phyloP scores from a whole-genome alignment of 2,888 invertebrate species.

The Chalcis sispes region DNA sequence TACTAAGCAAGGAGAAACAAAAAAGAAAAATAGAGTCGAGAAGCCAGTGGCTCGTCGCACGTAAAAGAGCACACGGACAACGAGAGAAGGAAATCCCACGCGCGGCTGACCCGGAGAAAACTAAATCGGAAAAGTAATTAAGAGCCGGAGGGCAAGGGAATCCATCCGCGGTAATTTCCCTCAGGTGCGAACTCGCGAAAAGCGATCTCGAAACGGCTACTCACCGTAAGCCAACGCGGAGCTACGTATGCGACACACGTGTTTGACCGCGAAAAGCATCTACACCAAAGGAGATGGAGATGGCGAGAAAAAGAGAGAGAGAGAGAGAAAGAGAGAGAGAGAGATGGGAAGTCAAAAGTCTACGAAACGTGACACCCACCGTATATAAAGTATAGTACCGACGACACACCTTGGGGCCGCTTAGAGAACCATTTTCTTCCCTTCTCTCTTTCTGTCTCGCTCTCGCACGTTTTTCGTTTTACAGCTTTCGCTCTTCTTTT shows the following conservation, averaged over 20 bases:
- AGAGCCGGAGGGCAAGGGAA: neutral
- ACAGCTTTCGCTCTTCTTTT: neutral
- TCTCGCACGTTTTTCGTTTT: neutral
- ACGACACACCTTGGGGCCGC: constrained; percentile 45
- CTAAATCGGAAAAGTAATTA: constrained; percentile 51
- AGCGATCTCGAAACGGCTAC: constrained; percentile 15
- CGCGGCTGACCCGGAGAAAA: neutral
- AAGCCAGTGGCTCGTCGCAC: neutral
- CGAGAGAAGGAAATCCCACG: neutral
- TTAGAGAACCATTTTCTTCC: constrained; percentile 3
- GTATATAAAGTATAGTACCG: constrained; percentile 39
- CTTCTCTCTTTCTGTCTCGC: neutral
- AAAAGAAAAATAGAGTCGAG: neutral
- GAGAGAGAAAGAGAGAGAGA: no score
- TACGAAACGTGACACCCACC: constrained; percentile 25
- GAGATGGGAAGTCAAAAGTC: constrained; percentile 25
- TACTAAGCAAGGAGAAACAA: neutral
- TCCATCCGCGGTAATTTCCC: constrained; percentile 46
- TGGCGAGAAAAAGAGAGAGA: no score
- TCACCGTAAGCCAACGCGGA: no score
- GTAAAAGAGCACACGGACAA: no score
- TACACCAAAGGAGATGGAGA: no score
- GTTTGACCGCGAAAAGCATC: constrained; percentile 23
- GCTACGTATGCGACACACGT: constrained; percentile 19
- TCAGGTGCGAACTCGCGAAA: constrained; percentile 39